These are phyloP conservation scores for Petrocephalus microphthalmus DNA, from an alignment of 2,113 vertebrate species.

Conservation along the genomic window DNA sequence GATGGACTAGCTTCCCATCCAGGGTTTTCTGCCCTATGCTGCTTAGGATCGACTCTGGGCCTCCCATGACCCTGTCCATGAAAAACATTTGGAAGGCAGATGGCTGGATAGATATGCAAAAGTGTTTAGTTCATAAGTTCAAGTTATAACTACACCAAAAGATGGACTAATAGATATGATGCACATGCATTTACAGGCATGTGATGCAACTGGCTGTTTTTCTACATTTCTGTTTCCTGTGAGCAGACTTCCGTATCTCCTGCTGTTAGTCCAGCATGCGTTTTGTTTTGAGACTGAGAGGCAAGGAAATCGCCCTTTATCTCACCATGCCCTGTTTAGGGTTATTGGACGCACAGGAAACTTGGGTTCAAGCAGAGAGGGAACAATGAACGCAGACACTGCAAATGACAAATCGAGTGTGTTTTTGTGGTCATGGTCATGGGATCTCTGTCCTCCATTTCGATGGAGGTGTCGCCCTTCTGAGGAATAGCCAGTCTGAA, in stretches of 20 bases:
- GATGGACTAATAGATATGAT: not conserved
- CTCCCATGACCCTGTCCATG: not conserved
- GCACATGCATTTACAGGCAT: not conserved
- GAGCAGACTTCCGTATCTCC: not conserved
- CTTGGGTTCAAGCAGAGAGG: not conserved
- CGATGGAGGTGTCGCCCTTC: not conserved
- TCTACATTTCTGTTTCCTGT: not conserved
- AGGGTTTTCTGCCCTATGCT: not conserved
- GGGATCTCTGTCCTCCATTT: not conserved
- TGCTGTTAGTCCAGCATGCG: not conserved
- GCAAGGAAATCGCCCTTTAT: not conserved
- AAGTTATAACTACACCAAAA: not conserved
- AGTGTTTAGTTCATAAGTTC: not conserved
- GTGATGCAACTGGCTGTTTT: not conserved
- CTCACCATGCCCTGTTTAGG: not conserved
- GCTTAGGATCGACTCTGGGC: not conserved
- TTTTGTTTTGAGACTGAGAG: not conserved
- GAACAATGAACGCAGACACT: not conserved
- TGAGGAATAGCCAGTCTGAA: not conserved
- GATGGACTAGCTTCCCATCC: not conserved
- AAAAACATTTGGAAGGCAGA: not conserved
- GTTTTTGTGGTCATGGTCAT: not conserved
- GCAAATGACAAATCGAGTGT: not conserved
- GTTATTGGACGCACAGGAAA: not conserved
- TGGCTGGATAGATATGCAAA: not conserved